phyloP scores from a whole-genome alignment of 2,113 vertebrate genomes.

The Ictalurus furcatus region DNA sequence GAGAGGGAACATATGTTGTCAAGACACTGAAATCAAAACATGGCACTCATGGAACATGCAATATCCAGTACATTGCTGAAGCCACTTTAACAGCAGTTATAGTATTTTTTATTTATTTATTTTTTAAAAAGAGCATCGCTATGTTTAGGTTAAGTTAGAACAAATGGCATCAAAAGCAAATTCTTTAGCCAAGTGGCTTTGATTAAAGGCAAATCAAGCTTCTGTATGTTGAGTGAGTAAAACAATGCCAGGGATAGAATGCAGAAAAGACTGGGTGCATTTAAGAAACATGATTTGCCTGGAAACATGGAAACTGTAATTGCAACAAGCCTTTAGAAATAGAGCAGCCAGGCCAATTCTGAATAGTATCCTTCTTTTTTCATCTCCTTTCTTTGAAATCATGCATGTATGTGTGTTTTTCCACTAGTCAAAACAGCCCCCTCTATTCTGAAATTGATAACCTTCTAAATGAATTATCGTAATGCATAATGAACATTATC shows the following conservation, averaged over 20 bases:
- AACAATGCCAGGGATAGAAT: constrained; percentile 67
- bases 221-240: constrained; percentile 58
- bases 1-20: constrained; percentile 28
- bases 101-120: constrained; percentile 37
- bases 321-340: constrained; percentile 65
- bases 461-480: constrained; percentile 79
- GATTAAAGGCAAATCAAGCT: constrained; percentile 67
- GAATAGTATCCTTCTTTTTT: constrained; percentile 68
- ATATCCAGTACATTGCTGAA: constrained; percentile 36
- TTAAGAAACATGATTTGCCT: constrained; percentile 66
- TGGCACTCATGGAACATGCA: constrained; percentile 41
- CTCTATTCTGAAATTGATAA: constrained; percentile 80
- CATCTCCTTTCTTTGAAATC: constrained; percentile 49
- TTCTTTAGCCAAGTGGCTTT: constrained; percentile 60
- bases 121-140: constrained; percentile 57
- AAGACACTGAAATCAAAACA: constrained; percentile 58
- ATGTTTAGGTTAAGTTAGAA: constrained; percentile 53
- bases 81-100: constrained; percentile 59
- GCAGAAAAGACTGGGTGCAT: constrained; percentile 55
- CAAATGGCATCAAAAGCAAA: constrained; percentile 54
- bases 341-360: constrained; percentile 58
- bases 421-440: constrained; percentile 68
- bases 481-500: constrained; percentile 79
- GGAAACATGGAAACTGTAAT: constrained; percentile 72
- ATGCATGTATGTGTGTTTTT: constrained; percentile 48